Base-by-base conservation (phyloP, 1,140 invertebrate genomes). In the Temnothorax longispinosus region DNA sequence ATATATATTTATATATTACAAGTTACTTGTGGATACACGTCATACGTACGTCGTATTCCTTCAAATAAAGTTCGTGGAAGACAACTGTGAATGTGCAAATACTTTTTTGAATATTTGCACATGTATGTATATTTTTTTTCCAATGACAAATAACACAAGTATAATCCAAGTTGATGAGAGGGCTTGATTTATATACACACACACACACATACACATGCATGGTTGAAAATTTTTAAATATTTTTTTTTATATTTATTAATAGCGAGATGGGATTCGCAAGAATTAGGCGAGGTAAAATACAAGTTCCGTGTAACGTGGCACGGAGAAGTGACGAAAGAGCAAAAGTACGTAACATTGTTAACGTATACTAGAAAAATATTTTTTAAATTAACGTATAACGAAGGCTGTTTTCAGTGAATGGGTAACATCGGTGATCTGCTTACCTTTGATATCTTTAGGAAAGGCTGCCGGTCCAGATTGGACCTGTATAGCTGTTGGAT, bases 401-500 rank as follows among this genome's bases (percentile, higher is more conserved):
- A 84, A 87, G 71, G 87, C 71, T 72, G 89, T 92, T 94, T 93
- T 65, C 80, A 96, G 96, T 76, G 96, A 97, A 94, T 93, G 92
- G 87, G 95, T 97, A 64, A 97, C 96, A 10, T 94, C 95, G 85
- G 87, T 97, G 18, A 86, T 96, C 71, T 96, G 96, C 94, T 91
- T 97, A 93, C 96, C 97, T 88, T 87, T 98, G 89, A 94, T 97
- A 92, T 96, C 97, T 91, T 96, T 97, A 91, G 97, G 97, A 90
- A 97, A 97, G 91, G 96, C 96, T 91, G 96, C 96, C 78, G 96
- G 96, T n/a, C 97, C 97, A 62, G 99, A 99, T 94, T 99, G 99
- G 99, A 99, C 98, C 15, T 99, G 98, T 94, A 96, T 99, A 87
- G 96, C 97, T 86, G 96, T 99, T 84, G 99, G 99, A 32, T 98